Conservation (phyloP, 2,888 invertebrate genomes). For the Pycnomerus fuliginosus region DNA sequence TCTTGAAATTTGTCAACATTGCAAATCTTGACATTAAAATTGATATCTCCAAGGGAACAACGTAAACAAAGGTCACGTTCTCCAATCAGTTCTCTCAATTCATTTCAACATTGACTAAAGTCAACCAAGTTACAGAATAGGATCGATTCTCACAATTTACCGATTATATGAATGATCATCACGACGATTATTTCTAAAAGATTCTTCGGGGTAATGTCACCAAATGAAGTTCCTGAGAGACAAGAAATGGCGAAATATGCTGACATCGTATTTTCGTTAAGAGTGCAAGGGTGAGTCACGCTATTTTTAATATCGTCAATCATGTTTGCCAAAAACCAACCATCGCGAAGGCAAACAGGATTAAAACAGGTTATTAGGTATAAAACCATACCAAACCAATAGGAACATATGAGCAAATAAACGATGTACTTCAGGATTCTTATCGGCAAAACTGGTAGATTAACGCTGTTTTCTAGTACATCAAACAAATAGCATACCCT, state of each 20-base stretch:
- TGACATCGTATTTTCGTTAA: constrained; percentile 50
- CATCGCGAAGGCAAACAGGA: constrained; percentile 53
- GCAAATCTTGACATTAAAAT: no score
- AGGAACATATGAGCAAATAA: constrained; percentile 54
- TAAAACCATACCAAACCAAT: constrained; percentile 58
- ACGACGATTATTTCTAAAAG: no score
- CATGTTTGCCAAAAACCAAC: constrained; percentile 51
- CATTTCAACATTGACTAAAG: no score
- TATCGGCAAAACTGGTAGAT: constrained; percentile 6
- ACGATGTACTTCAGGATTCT: constrained; percentile 53
- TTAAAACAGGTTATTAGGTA: constrained; percentile 58
- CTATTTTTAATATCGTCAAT: constrained; percentile 19
- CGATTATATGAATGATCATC: no score
- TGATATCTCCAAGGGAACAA: no score
- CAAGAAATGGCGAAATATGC: constrained; percentile 55
- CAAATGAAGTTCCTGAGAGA: constrained; percentile 54
- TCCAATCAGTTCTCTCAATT: no score
- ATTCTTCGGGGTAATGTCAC: constrained; percentile 55
- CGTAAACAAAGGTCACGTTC: no score
- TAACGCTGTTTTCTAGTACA: constrained; percentile 51
- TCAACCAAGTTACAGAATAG: no score
- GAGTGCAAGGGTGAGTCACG: constrained; percentile 15
- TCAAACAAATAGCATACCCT: constrained; percentile 55
- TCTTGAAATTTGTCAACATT: no score
- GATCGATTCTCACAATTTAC: no score